These are phyloP conservation scores for Okapia johnstoni DNA, from an alignment of 2,113 vertebrate genomes.

Conservation along the genomic window DNA sequence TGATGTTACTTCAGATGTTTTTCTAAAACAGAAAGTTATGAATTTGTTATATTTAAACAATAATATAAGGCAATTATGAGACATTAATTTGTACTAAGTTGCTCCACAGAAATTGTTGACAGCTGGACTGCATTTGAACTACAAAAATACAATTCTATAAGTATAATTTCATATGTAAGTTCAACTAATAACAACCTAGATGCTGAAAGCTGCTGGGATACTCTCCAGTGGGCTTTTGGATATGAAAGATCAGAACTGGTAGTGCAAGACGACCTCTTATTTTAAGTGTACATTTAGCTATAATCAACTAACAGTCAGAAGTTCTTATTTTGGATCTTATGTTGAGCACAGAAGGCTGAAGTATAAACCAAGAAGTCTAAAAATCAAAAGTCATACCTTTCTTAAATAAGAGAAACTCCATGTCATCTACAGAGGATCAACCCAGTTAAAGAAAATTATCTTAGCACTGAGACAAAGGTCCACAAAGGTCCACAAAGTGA, in stretches of 20 bases:
- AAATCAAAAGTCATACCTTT: neutral
- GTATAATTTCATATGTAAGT: neutral
- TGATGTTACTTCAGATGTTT: neutral
- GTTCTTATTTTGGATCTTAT: neutral
- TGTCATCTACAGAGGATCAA: neutral
- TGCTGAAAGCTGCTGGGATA: neutral
- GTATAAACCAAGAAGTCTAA: neutral
- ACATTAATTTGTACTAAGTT: neutral
- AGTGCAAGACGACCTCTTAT: neutral
- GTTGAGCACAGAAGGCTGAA: neutral
- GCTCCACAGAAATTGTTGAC: neutral
- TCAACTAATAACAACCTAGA: neutral
- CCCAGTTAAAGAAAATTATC: neutral
- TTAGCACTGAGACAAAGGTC: neutral
- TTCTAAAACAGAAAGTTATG: neutral
- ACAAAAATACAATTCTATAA: neutral
- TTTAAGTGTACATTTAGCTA: neutral
- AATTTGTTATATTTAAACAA: neutral
- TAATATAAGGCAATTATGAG: neutral
- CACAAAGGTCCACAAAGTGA: neutral
- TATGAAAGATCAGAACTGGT: neutral
- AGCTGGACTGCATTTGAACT: neutral
- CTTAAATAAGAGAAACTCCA: neutral
- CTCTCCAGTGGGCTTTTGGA: neutral
- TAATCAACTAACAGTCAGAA: neutral